phyloP scores from a whole-genome alignment of 2,888 invertebrate genomes.

The Tribolium freemani region DNA sequence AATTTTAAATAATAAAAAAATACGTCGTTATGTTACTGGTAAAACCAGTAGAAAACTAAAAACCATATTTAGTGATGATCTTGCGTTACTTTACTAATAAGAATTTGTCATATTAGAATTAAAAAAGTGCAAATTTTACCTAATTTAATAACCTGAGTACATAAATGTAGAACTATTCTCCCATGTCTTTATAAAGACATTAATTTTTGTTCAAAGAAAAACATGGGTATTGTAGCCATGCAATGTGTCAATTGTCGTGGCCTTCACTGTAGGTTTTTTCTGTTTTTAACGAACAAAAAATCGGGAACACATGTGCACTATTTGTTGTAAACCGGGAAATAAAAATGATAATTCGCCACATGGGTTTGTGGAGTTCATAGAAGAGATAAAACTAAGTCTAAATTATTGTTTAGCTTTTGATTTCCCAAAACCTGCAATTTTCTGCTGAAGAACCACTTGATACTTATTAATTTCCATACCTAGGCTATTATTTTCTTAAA shows the following conservation, averaged over 20 bases:
- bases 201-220: slow-evolving; percentile 30
- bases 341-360: not conserved
- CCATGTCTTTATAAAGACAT: slow-evolving; percentile 35
- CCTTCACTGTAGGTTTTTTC: slow-evolving; percentile 27
- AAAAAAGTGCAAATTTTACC: slow-evolving; percentile 21
- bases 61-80: not conserved
- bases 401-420: too few species aligned
- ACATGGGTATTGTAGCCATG: slow-evolving; percentile 33
- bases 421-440: not conserved
- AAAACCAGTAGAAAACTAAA: not conserved
- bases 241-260: slow-evolving; percentile 34
- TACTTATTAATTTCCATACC: not conserved
- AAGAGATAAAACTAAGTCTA: too few species aligned
- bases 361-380: too few species aligned
- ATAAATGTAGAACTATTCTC: slow-evolving; percentile 29
- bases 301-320: slow-evolving; percentile 24
- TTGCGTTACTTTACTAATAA: not conserved
- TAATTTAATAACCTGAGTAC: slow-evolving; percentile 10
- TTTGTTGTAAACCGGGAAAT: not conserved
- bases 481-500: not conserved
- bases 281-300: slow-evolving; percentile 5
- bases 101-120: not conserved
- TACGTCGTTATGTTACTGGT: not conserved
- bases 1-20: not conserved
- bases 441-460: not conserved